phyloP scores from a whole-genome alignment of 2,888 invertebrate species.

The Orthosia gothica region DNA sequence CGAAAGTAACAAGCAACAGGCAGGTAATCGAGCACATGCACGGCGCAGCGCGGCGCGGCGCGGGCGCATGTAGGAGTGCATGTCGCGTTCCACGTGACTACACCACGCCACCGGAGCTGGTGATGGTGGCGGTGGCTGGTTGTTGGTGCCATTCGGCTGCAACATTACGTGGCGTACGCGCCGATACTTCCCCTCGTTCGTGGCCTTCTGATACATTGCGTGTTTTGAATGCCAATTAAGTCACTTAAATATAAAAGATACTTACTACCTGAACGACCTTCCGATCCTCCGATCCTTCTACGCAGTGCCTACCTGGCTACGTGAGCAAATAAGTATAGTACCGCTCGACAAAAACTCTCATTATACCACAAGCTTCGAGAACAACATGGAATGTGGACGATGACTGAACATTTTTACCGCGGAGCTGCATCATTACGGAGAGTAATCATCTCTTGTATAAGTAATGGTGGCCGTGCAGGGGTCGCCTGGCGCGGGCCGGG shows the following conservation, averaged over 20 bases:
- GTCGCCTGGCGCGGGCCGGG: not conserved
- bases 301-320: not conserved
- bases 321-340: not conserved
- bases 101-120: not conserved
- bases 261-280: too few species aligned
- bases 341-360: not conserved
- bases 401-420: not conserved
- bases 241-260: conserved; percentile 10
- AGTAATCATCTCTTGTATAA: conserved; percentile 15
- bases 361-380: conserved; percentile 19
- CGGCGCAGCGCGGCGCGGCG: not conserved
- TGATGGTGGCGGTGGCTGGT: not conserved
- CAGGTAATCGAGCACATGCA: not conserved
- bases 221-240: conserved; percentile 17
- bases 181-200: not conserved
- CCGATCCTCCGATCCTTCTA: conserved; percentile 10
- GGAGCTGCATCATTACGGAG: conserved; percentile 11
- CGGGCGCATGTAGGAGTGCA: too few species aligned
- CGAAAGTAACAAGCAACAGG: conserved; percentile 1
- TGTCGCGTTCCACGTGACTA: not conserved
- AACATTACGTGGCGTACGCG: not conserved
- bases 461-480: conserved; percentile 18
- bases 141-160: not conserved
- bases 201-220: conserved; percentile 8
- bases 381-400: conserved; percentile 10